These are phyloP conservation scores for Chrysolina haemoptera DNA, from an alignment of 2,888 invertebrate species.

Conservation along the genomic window DNA sequence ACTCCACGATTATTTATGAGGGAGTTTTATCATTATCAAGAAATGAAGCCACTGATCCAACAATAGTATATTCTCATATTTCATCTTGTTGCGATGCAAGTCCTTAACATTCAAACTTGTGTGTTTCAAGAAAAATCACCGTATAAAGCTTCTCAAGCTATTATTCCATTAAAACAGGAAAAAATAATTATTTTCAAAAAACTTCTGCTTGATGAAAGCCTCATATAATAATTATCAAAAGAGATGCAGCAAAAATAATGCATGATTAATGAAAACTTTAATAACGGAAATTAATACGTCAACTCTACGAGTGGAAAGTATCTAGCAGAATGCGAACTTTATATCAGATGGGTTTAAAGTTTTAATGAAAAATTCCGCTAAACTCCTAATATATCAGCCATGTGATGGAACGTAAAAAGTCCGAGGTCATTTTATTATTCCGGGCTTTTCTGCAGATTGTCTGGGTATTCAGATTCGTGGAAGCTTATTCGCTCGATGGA, in stretches of 20 bases:
- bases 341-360: conserved; percentile 29
- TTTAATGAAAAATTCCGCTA: conserved; percentile 39
- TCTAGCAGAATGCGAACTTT: conserved; percentile 9
- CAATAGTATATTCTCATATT: too few relatives aligned
- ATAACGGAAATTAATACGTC: conserved; percentile 22
- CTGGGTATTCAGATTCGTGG: conserved; percentile 10
- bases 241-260: conserved; percentile 1
- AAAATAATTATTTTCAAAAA: not conserved
- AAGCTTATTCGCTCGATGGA: not conserved
- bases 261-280: conserved; percentile 12
- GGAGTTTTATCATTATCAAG: too few relatives aligned
- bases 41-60: too few relatives aligned
- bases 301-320: conserved; percentile 9
- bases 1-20: too few relatives aligned
- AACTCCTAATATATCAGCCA: conserved; percentile 35
- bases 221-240: not conserved
- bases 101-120: too few relatives aligned
- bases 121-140: too few relatives aligned
- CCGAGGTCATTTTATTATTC: conserved; percentile 7
- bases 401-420: conserved; percentile 15
- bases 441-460: conserved; percentile 14
- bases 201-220: not conserved
- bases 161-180: too few relatives aligned
- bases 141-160: too few relatives aligned
- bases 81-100: too few relatives aligned